Percentiles rank a stretch among this genome's conserved stretches.
Evolutionary conservation across 1,140 invertebrate genomes (phyloP).

Genomic region (Phthorimaea operculella): DNA sequence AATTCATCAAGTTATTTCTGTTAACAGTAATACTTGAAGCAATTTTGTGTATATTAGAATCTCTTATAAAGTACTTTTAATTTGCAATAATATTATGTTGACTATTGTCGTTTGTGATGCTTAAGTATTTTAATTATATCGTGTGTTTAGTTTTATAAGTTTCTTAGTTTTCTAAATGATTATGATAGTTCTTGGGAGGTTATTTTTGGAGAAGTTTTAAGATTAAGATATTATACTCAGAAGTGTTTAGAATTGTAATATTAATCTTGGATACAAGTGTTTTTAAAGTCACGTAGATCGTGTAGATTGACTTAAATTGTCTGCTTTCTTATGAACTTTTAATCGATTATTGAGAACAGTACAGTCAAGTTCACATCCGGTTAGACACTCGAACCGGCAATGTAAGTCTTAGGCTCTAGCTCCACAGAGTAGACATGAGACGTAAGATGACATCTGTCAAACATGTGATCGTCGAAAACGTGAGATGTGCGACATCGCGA

Average conservation of each 20-base stretch:
- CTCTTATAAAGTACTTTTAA: neutral
- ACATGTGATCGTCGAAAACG: too few relatives aligned
- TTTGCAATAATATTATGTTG: neutral
- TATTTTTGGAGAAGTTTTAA: slow-evolving; percentile 6
- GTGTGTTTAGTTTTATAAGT: slow-evolving; percentile 19
- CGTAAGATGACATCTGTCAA: too few relatives aligned
- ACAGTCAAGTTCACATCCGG: too few relatives aligned
- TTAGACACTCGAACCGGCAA: too few relatives aligned
- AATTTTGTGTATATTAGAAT: neutral
- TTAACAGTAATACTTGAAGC: neutral
- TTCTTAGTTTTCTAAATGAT: slow-evolving; percentile 14
- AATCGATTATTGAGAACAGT: too few relatives aligned
- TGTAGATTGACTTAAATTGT: neutral
- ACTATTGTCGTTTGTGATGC: slow-evolving; percentile 3
- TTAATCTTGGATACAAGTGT: neutral
- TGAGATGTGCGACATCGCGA: too few relatives aligned
- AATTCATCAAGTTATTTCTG: neutral
- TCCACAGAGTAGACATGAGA: too few relatives aligned
- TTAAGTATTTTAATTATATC: slow-evolving; percentile 14
- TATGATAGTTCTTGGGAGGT: slow-evolving; percentile 4
- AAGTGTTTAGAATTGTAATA: neutral
- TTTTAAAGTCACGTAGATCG: neutral
- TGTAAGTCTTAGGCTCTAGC: too few relatives aligned
- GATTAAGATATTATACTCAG: neutral
- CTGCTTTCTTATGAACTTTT: too few relatives aligned